Conservation (phyloP, 2,888 invertebrate genomes). For the Amiota minor region DNA sequence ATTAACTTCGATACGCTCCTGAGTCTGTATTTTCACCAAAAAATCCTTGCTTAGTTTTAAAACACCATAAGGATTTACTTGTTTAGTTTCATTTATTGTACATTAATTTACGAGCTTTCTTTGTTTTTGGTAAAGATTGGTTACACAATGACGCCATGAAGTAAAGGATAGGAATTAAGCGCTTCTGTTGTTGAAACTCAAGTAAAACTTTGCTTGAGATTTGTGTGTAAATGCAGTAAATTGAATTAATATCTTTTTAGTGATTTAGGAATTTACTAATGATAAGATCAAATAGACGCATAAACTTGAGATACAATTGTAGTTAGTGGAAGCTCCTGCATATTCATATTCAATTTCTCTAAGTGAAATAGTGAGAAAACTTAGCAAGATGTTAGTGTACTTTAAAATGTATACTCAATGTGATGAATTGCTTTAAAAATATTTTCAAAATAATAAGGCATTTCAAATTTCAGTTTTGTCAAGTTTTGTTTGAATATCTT, state of each 20-base stretch:
- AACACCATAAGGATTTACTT: conserved; percentile 6
- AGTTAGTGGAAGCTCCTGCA: background rate
- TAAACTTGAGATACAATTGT: conserved; percentile 12
- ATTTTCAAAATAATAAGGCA: too few species aligned
- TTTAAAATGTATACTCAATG: background rate
- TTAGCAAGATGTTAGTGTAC: background rate
- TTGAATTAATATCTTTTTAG: conserved; percentile 14
- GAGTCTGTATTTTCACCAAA: conserved; percentile 9
- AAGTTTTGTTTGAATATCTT: too few species aligned
- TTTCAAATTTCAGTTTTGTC: too few species aligned
- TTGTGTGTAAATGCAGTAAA: background rate
- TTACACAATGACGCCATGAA: background rate
- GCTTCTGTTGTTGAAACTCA: background rate
- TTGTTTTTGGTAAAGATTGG: background rate
- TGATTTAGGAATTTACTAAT: background rate
- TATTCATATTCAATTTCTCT: too few species aligned
- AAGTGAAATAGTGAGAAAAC: background rate
- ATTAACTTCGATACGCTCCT: background rate
- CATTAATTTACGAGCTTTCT: conserved; percentile 13
- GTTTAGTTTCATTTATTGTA: conserved; percentile 5
- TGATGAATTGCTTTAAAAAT: too few species aligned
- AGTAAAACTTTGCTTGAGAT: background rate
- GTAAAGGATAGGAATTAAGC: background rate
- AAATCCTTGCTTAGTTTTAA: background rate
- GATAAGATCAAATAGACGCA: conserved; percentile 29